Evolutionary conservation across 2,888 invertebrate species (phyloP).

Genomic region (Dascillus cervinus): DNA sequence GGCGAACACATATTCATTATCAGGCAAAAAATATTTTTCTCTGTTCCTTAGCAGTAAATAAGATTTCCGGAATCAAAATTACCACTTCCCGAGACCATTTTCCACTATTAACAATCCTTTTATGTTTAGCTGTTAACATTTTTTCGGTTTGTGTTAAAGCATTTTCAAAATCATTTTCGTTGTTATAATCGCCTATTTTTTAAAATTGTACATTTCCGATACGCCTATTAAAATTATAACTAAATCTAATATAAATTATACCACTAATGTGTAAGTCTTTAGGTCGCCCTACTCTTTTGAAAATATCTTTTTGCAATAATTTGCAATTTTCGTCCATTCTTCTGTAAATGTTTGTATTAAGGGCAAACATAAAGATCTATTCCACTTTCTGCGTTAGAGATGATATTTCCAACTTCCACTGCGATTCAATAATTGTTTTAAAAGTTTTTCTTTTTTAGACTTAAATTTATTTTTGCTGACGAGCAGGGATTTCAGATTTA

Average conservation of each 20-base stretch:
- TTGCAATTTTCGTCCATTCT: conserved; percentile 6
- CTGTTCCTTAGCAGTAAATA: conserved; percentile 20
- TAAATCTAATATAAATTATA: no score
- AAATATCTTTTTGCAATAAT: conserved; percentile 5
- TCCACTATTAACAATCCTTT: conserved; percentile 23
- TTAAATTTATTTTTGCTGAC: conserved; percentile 4
- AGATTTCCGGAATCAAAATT: conserved; percentile 21
- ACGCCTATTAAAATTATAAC: no score
- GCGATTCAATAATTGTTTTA: conserved; percentile 3
- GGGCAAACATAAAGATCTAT: conserved; percentile 13
- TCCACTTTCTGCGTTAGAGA: conserved; percentile 13
- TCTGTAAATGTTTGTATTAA: conserved; percentile 14
- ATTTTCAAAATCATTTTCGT: conserved; percentile 13
- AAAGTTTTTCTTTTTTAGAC: conserved; percentile 7
- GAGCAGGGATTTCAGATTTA: no score
- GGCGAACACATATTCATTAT: conserved; percentile 25
- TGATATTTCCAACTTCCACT: conserved; percentile 5
- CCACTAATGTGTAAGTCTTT: no score
- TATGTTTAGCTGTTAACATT: conserved; percentile 20
- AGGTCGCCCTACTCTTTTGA: no score
- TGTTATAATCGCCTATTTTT: conserved; percentile 11
- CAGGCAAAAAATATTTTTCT: conserved; percentile 19
- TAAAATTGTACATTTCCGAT: conserved; percentile 17
- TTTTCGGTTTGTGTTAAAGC: conserved; percentile 11
- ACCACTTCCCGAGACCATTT: conserved; percentile 26